phyloP scores from a whole-genome alignment of 2,113 vertebrate species.

The Danionella cerebrum region DNA sequence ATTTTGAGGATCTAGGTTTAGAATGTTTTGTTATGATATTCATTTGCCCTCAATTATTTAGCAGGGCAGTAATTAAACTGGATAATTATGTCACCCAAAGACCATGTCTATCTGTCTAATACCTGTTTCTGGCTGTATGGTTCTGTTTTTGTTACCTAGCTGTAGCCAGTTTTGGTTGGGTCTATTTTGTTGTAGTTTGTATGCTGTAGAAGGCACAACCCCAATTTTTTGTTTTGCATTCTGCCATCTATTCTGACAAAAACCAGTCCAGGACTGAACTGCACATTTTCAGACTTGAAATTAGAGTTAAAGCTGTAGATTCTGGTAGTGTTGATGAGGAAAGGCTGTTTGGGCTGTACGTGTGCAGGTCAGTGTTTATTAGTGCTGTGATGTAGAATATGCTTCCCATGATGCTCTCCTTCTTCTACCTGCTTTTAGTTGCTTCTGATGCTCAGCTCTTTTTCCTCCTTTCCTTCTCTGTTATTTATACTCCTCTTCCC shows the following conservation, averaged over 20 bases:
- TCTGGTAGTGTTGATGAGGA: background rate
- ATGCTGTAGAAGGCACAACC: background rate
- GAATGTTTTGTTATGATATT: too few relatives aligned
- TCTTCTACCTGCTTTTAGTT: conserved; percentile 50
- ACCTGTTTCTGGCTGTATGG: conserved; percentile 3
- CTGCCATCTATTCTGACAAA: background rate
- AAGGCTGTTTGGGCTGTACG: background rate
- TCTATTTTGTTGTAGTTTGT: background rate
- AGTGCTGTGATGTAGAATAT: background rate
- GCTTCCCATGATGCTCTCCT: conserved; percentile 41
- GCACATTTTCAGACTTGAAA: conserved; percentile 7
- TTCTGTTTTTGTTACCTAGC: conserved; percentile 14
- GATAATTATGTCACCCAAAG: background rate
- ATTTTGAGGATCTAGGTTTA: too few relatives aligned
- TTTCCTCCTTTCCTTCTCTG: conserved; percentile 40
- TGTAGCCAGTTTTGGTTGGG: conserved; percentile 4
- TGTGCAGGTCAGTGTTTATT: conserved; percentile 16
- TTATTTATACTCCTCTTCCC: conserved; percentile 27
- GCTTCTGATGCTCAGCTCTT: conserved; percentile 49
- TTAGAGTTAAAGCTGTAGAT: background rate
- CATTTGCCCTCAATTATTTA: too few relatives aligned
- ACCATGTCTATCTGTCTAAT: conserved; percentile 7
- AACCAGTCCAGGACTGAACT: conserved; percentile 6
- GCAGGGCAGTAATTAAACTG: background rate
- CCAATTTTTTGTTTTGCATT: too few relatives aligned